phyloP scores from a whole-genome alignment of 2,888 invertebrate genomes.

The Nasonovia ribisnigri region DNA sequence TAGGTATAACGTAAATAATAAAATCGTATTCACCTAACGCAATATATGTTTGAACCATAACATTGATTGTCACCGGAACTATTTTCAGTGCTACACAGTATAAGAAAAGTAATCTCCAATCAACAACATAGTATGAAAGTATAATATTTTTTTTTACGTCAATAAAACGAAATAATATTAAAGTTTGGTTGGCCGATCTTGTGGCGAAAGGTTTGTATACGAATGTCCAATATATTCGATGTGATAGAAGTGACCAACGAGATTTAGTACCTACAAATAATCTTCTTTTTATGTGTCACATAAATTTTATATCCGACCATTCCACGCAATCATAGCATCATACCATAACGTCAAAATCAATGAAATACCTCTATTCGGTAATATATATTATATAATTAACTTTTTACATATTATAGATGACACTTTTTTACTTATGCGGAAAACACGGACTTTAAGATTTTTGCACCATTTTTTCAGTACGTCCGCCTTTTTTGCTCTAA shows the following conservation, averaged over 20 bases:
- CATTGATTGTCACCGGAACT: neutral
- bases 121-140: neutral
- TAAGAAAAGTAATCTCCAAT: neutral
- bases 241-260: neutral
- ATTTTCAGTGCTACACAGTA: neutral
- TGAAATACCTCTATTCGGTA: neutral
- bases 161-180: slow-evolving; percentile 2
- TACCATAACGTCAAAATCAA: neutral
- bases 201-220: neutral
- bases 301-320: slow-evolving; percentile 17
- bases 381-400: neutral
- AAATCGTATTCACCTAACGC: neutral
- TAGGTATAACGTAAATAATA: neutral
- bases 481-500: too few species aligned
- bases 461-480: too few species aligned
- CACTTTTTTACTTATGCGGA: neutral
- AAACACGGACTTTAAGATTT: neutral
- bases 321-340: neutral
- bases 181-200: neutral
- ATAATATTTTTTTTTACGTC: neutral
- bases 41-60: neutral
- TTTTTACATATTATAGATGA: neutral
- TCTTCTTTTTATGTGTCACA: slow-evolving; percentile 24
- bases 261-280: slow-evolving; percentile 31
- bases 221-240: slow-evolving; percentile 18